Evolutionary conservation across 1,140 invertebrate species (phyloP), one percentile per base, ranked within the genome.

Genomic region (Drosophila tropicalis): DNA sequence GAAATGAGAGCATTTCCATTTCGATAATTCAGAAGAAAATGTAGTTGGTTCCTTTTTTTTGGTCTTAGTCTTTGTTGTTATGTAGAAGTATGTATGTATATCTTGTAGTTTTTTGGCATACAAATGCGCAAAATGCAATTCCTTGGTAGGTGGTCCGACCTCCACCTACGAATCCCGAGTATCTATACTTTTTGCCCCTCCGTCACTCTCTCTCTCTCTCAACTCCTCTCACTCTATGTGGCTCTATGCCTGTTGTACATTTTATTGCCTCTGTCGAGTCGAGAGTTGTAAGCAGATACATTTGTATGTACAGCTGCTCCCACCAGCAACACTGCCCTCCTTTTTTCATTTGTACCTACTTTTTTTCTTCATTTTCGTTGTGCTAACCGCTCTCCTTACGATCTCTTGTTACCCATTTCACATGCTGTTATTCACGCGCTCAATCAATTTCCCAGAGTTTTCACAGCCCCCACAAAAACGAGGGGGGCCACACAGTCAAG

Each of bases 361-460:
- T 34, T 29, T 15, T 73, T 73, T 71, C 62, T 67, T 44, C 29
- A 40, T 54, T 13, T 60, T 5, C 25, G 39, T 17, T n/a, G 10
- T 39, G 12, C 55, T 10, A 5, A 10, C 39, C 34, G 10, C 40
- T 51, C 17, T 51, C 9, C 15, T 15, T 10, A 22, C 44, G 17
- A 22, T 51, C 36, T 47, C 56, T 39, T 62, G 39, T 57, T n/a
- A 44, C 58, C 71, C 70, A 77, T 82, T 87, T 83, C 83, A 87
- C 70, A 78, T 72, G 80, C 80, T 89, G 80, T 89, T 90, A 81
- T 81, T 90, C 85, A 90, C 85, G 85, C 86, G 87, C 87, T 90
- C 87, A 90, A 90, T 90, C 87, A 90, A 90, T 87, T 87, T 90
- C 86, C 79, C 84, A 89, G 17, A 79, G 73, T 89, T 89, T 81